Percentiles rank a stretch among this genome's conserved stretches.
Evolutionary conservation across 1,140 invertebrate species (phyloP).

Genomic region (Linepithema humile): DNA sequence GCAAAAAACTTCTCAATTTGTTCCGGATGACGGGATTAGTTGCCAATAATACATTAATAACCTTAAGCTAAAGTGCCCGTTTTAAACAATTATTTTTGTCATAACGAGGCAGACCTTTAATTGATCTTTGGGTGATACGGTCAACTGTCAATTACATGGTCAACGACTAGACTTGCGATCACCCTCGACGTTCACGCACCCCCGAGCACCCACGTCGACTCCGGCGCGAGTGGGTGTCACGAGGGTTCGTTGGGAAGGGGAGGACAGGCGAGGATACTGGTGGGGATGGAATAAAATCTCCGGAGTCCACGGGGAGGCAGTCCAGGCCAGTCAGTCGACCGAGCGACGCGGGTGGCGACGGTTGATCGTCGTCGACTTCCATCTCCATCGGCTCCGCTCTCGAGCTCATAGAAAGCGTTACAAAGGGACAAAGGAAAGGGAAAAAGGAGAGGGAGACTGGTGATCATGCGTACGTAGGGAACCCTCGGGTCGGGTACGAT

Average conservation of each 20-base stretch:
- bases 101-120: constrained; percentile 37
- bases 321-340: constrained; percentile 70
- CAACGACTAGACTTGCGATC: constrained; percentile 24
- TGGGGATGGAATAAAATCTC: constrained; percentile 67
- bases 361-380: constrained; percentile 53
- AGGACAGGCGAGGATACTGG: constrained; percentile 24
- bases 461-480: constrained; percentile 40
- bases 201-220: constrained; percentile 26
- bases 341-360: constrained; percentile 56
- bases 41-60: constrained; percentile 23
- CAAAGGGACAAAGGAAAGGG: no score
- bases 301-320: constrained; percentile 53
- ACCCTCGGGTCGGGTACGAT: neutral
- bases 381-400: constrained; percentile 11
- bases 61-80: neutral
- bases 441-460: neutral
- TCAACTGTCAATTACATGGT: constrained; percentile 41
- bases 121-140: constrained; percentile 45
- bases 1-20: constrained; percentile 25
- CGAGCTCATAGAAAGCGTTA: constrained; percentile 12
- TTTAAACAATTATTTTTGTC: constrained; percentile 40
- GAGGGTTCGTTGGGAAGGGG: constrained; percentile 16
- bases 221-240: constrained; percentile 43
- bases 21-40: constrained; percentile 7
- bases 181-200: constrained; percentile 46